Base-by-base conservation (phyloP, 2,797 vertebrate species). In the Clarias fuscus region DNA sequence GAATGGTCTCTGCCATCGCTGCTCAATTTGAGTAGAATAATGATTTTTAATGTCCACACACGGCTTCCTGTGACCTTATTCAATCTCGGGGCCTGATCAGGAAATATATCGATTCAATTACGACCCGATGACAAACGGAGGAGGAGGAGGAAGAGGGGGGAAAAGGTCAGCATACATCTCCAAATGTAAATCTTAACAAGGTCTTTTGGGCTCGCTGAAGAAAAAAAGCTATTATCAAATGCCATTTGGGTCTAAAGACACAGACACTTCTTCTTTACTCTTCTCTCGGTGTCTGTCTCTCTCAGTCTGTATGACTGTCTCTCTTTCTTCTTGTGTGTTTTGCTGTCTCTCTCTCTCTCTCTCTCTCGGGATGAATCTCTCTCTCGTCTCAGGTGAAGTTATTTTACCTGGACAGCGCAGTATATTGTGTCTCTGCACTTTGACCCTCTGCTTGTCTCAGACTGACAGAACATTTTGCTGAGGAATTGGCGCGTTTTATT, bases 21-120 rank as follows among this genome's bases (percentile, higher is more conserved):
- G 96, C 96, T 98, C 97, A 96, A 97, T 98, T 97, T 95, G 96
- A 98, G 97, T 97, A 97, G 97, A 99, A 99, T 98, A 98, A 99
- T 99, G 97, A 99, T 97, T 99, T 98, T 97, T 99, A 98, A 98
- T 98, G 97, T 98, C 98, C 97, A 98, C 98, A 99, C 98, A 98
- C 96, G 96, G 97, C 96, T 99, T 98, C 97, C 96, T 90, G 95
- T 99, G 98, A 99, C 98, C 98, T 99, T 99, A 98, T 98, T 98
- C 98, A 98, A 97, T 99, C 97, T 98, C 95, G 2, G 94, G 95
- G 95, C 96, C 96, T 98, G 97, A 99, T 99, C 97, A 95, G 97
- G 96, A 99, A 99, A 99, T 99, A 98, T 98, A 99, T 99, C 97
- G 98, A 99, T 99, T 99, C 97, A 99, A 99, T 99, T 99, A 99